A percentile compares a stretch with the other conserved stretches of the same genome.
phyloP scores from a whole-genome alignment of 1,140 invertebrate species.

The Polyergus mexicanus region DNA sequence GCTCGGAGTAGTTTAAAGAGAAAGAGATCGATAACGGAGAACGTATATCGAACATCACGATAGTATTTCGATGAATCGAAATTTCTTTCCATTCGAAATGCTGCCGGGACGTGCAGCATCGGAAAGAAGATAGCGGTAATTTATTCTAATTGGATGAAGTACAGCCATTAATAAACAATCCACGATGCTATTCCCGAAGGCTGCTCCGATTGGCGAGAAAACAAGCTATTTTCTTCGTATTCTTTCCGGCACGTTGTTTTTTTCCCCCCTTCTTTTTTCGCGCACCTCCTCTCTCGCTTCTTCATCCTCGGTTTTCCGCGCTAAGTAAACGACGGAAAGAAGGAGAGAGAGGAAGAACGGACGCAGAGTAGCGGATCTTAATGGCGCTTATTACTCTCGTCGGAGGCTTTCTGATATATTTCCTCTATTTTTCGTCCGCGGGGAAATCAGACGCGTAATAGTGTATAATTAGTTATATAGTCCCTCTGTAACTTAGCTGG shows the following conservation, averaged over 20 bases:
- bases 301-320: constrained; percentile 55
- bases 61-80: constrained; percentile 47
- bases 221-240: constrained; percentile 49
- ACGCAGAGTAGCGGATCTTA: constrained; percentile 80
- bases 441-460: constrained; percentile 86
- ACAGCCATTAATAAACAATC: constrained; percentile 83
- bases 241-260: constrained; percentile 38
- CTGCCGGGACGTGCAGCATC: not conserved
- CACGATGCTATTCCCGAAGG: constrained; percentile 65
- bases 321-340: constrained; percentile 19
- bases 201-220: constrained; percentile 27
- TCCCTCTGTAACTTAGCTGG: constrained; percentile 82
- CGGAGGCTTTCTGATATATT: constrained; percentile 83
- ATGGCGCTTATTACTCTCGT: constrained; percentile 85
- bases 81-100: not conserved
- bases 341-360: constrained; percentile 2
- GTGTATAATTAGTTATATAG: constrained; percentile 85
- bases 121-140: constrained; percentile 74
- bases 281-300: constrained; percentile 29
- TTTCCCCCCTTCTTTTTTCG: constrained; percentile 17
- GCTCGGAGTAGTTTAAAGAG: not conserved
- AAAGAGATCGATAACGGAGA: constrained; percentile 15
- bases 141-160: constrained; percentile 84
- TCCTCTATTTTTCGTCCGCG: constrained; percentile 85
- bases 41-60: constrained; percentile 18